A percentile compares a stretch with the other conserved stretches of the same genome.
Conservation (phyloP, 1,140 invertebrate genomes). For the Caenorhabditis remanei region DNA sequence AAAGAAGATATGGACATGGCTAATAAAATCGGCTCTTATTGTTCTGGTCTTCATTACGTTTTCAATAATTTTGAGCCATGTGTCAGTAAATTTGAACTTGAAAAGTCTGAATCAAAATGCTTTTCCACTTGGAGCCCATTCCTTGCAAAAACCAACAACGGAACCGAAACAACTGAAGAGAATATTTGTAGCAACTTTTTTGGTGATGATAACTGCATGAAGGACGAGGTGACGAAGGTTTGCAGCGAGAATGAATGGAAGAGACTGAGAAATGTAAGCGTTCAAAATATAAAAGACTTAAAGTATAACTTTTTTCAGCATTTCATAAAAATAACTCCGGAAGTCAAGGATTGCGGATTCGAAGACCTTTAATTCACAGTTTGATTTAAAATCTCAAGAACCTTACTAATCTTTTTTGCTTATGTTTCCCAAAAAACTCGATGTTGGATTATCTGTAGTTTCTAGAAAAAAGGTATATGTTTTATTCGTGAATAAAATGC, state of each 20-base stretch:
- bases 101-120: not conserved
- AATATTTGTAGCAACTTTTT: not conserved
- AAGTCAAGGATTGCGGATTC: not conserved
- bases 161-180: not conserved
- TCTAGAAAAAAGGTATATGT: too few species aligned
- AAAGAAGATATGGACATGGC: not conserved
- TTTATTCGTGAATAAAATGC: too few species aligned
- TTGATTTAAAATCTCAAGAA: not conserved
- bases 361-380: not conserved
- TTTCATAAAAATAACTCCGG: slow-evolving; percentile 7
- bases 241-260: not conserved
- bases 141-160: not conserved
- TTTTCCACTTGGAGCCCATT: not conserved
- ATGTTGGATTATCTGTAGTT: too few species aligned
- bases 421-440: too few species aligned
- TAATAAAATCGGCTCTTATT: not conserved
- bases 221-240: not conserved
- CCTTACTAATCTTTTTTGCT: not conserved
- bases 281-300: not conserved
- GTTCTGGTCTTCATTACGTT: not conserved
- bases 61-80: not conserved
- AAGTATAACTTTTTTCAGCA: not conserved
- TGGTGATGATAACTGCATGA: not conserved
- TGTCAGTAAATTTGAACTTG: not conserved
- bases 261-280: slow-evolving; percentile 1